Evolutionary conservation across 1,140 invertebrate genomes (phyloP), one percentile per base, ranked within the genome.

Genomic region (Diachasma alloeum): DNA sequence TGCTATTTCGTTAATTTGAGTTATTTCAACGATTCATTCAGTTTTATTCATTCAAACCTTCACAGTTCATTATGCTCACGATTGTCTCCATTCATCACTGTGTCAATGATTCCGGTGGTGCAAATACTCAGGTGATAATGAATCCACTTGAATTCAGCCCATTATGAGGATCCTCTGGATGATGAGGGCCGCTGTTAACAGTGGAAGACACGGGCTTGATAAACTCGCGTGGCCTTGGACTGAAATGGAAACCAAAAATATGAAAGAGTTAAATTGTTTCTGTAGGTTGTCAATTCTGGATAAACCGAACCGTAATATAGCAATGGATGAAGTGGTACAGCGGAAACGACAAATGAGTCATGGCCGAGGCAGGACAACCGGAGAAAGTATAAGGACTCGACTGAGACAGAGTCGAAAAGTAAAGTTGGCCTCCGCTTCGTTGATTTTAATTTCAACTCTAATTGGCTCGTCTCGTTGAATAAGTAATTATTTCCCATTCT

Each of bases 161-260:
- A 42, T 71, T 69, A 22, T 44, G 42, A 68, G n/a, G 53, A 73
- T 74, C 26, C 75, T 75, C 66, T 77, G 71, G 0, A 85, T 72
- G 15, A 87, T 63, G 31, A 86, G 74, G 37, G 77, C 76, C 19
- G 72, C 75, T 68, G 83, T 22, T 36, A 86, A 53, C 74, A 89
- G 24, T 26, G 79, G 79, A 42, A 82, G 56, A 42, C 84, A 85
- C 9, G 86, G 82, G 2, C 81, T 78, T 36, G 80, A 72, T 37
- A 82, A 24, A 74, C 75, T 86, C 17, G 83, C 87, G 72, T 82
- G 79, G 72, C 88, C 88, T 83, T 85, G 84, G 81, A 90, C 88
- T 90, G 87, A 31, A 88, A 89, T 83, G 84, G 24, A 83, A 68
- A 73, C 17, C 31, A 66, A 66, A 46, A 37, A 1, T 10, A 22